Percentiles rank a stretch among this genome's conserved stretches.
Evolutionary conservation across 2,113 vertebrate species (phyloP).

Genomic region (Glaucomys volans): DNA sequence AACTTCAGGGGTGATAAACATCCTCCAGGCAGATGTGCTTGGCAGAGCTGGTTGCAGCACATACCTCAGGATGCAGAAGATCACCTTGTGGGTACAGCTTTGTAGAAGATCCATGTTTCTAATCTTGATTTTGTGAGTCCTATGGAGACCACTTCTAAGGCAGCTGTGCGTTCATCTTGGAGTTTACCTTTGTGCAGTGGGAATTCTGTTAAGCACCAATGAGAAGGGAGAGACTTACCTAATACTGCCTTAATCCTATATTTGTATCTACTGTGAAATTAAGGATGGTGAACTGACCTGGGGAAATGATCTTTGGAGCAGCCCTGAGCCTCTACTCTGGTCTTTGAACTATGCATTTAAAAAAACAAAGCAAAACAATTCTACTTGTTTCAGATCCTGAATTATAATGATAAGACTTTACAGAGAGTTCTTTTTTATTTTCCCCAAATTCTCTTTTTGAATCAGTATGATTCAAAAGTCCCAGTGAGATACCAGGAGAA

Average conservation of each 20-base stretch:
- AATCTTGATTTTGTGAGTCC: background rate
- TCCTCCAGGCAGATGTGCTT: background rate
- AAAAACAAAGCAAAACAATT: background rate
- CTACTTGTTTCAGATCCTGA: conserved; percentile 18
- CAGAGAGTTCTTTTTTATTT: background rate
- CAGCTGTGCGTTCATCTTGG: background rate
- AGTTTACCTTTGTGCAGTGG: background rate
- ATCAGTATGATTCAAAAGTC: conserved; percentile 17
- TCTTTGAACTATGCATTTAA: background rate
- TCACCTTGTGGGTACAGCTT: background rate
- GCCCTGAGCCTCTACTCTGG: background rate
- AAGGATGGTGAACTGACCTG: background rate
- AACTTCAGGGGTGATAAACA: background rate
- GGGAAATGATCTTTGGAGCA: background rate
- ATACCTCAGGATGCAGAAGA: background rate
- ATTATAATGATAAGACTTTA: background rate
- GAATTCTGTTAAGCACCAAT: background rate
- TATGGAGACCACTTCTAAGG: background rate
- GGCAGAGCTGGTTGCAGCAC: background rate
- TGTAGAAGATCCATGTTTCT: background rate
- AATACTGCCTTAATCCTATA: background rate
- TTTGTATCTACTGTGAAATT: background rate
- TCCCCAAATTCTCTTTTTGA: background rate
- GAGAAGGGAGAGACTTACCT: background rate
- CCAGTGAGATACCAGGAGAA: background rate